Conservation (phyloP, 53 echinoderm and acorn worm genomes). For the Hippasteria phrygiana region DNA sequence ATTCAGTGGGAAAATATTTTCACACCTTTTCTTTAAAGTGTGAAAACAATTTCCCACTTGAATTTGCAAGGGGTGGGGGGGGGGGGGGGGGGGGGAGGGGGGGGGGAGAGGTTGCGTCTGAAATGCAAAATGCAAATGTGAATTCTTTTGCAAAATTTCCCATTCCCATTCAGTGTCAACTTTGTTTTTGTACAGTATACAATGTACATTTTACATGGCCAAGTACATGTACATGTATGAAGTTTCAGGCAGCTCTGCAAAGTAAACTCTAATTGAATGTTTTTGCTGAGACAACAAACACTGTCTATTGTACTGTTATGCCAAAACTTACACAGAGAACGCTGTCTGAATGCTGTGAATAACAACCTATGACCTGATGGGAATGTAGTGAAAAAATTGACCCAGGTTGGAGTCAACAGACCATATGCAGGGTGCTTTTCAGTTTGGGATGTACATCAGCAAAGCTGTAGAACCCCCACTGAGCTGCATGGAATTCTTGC, state of each 20-base stretch:
- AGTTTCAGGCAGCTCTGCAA: no score
- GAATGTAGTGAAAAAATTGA: not conserved
- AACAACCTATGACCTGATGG: not conserved
- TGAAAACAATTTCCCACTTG: no score
- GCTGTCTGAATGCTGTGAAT: not conserved
- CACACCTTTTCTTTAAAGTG: no score
- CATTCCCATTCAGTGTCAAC: not conserved
- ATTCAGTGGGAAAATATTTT: no score
- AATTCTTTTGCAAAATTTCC: no score
- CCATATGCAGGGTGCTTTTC: not conserved
- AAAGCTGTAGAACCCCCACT: not conserved
- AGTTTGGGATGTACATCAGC: not conserved
- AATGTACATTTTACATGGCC: not conserved
- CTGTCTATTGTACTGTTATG: no score
- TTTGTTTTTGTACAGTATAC: not conserved
- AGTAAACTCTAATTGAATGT: no score
- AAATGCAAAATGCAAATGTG: no score
- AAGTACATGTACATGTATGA: constrained; percentile 5
- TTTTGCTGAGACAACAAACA: no score
- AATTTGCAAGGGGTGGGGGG: no score
- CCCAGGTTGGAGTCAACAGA: not conserved
- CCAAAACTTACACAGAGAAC: not conserved
- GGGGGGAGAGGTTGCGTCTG: no score
- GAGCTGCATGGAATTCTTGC: not conserved
- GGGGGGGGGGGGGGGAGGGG: no score